These are phyloP conservation scores for Spialia ferax DNA, from an alignment of 2,888 invertebrate genomes.

Conservation along the genomic window DNA sequence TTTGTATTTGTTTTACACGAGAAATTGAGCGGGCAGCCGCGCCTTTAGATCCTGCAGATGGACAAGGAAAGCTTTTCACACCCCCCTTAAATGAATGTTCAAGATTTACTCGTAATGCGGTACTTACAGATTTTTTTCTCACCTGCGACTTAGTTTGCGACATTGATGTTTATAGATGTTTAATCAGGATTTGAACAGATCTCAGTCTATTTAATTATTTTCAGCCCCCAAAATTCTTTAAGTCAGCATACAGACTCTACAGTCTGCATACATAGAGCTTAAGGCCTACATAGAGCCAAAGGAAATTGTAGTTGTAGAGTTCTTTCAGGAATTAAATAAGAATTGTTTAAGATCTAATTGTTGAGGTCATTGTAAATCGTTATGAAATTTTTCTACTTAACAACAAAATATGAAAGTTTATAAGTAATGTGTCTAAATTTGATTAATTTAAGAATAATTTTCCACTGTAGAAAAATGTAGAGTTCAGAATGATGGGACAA, in stretches of 20 bases:
- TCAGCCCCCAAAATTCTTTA: neutral
- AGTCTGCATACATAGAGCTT: too few species aligned
- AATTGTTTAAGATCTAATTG: too few species aligned
- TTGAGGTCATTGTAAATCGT: neutral
- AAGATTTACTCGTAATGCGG: neutral
- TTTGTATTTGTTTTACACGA: conserved; percentile 63
- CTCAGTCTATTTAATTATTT: neutral
- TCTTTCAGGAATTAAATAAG: neutral
- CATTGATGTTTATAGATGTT: neutral
- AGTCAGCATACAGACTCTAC: neutral
- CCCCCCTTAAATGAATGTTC: neutral
- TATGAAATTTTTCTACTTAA: neutral
- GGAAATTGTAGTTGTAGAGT: neutral
- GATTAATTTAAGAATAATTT: neutral
- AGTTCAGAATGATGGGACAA: neutral
- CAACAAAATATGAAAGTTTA: neutral
- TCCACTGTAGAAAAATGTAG: neutral
- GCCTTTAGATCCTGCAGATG: neutral
- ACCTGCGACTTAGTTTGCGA: neutral
- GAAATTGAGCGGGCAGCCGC: conserved; percentile 56
- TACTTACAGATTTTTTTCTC: neutral
- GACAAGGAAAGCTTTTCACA: neutral
- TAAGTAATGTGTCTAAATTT: too few species aligned
- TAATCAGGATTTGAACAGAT: neutral
- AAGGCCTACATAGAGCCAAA: neutral